Evolutionary conservation across 2,113 vertebrate genomes (phyloP).

Genomic region (Ceuthmochares aereus): DNA sequence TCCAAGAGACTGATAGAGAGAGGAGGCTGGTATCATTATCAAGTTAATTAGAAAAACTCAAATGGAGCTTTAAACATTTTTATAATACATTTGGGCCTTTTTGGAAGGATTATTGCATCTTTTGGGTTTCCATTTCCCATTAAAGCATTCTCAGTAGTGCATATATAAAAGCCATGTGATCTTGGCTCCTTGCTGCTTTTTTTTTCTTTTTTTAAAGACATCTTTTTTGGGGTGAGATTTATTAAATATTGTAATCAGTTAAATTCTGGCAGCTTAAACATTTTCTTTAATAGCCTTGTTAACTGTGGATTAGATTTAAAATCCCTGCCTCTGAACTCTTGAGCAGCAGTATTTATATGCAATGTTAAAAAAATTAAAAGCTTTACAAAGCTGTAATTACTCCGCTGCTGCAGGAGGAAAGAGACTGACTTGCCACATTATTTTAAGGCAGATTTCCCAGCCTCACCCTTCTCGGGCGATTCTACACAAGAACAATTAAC

Average conservation of each 20-base stretch:
- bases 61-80: conserved; percentile 57
- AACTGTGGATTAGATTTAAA: conserved; percentile 79
- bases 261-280: conserved; percentile 74
- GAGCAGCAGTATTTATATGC: conserved; percentile 55
- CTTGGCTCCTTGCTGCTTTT: conserved; percentile 21
- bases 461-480: not conserved
- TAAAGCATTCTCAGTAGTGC: conserved; percentile 54
- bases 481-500: not conserved
- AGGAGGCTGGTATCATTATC: conserved; percentile 36
- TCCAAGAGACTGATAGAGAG: not conserved
- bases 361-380: conserved; percentile 45
- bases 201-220: conserved; percentile 3
- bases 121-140: conserved; percentile 61
- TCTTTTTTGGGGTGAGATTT: conserved; percentile 46
- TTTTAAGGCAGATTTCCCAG: conserved; percentile 27
- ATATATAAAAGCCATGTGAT: conserved; percentile 28
- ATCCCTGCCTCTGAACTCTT: conserved; percentile 72
- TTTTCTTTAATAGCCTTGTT: conserved; percentile 79
- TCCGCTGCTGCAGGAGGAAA: not conserved
- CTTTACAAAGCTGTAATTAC: conserved; percentile 55
- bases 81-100: conserved; percentile 58
- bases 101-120: conserved; percentile 57
- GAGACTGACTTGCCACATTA: conserved; percentile 3
- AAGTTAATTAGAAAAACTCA: conserved; percentile 39
- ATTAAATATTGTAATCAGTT: conserved; percentile 80